Evolutionary conservation across 2,113 vertebrate species (phyloP), one percentile per base, ranked within the genome.

Genomic region (Psophia crepitans): DNA sequence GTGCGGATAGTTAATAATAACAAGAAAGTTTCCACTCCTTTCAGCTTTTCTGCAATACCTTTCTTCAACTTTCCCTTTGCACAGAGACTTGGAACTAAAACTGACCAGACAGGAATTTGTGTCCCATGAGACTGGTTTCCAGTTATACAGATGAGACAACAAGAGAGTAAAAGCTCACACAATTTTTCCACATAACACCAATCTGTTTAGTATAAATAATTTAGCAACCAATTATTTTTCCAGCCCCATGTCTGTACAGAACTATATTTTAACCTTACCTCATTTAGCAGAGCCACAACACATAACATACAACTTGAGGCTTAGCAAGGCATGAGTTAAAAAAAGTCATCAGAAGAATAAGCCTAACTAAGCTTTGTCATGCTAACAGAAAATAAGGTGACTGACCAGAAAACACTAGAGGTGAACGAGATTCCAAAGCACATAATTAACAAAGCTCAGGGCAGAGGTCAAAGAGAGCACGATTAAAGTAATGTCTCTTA

Each of bases 31-130:
- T 83, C 77, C 57, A 74, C 27, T 21, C 37, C 64, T 76, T 73
- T 53, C 61, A 73, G n/a, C 24, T 91, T 73, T 73, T 96, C 89
- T 65, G 37, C 79, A 97, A 48, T 33, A 87, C 61, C 90, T 83
- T 89, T 66, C 70, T 92, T 73, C 44, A 89, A 28, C 32, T 92
- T 83, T 65, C 37, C 26, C 0, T 95, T 76, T 75, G 53, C 57
- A 78, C 24, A 61, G 70, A 68, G 77, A n/a, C 74, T 77, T 95
- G 94, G 95, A 97, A 90, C 81, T 87, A 69, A 95, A 96, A 94
- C 89, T 89, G 78, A 89, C 81, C 89, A 96, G 93, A 79, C 91
- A 89, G 89, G 94, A 96, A 97, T 83, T 27, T 95, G 22, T 54
- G 57, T 60, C 94, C 91, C 89, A 77, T 27, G 89, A 84, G 87